Percentiles rank a stretch among this genome's conserved stretches.
These are phyloP conservation scores for Dryobates pubescens DNA, from an alignment of 2,797 vertebrate genomes.

Conservation along the genomic window DNA sequence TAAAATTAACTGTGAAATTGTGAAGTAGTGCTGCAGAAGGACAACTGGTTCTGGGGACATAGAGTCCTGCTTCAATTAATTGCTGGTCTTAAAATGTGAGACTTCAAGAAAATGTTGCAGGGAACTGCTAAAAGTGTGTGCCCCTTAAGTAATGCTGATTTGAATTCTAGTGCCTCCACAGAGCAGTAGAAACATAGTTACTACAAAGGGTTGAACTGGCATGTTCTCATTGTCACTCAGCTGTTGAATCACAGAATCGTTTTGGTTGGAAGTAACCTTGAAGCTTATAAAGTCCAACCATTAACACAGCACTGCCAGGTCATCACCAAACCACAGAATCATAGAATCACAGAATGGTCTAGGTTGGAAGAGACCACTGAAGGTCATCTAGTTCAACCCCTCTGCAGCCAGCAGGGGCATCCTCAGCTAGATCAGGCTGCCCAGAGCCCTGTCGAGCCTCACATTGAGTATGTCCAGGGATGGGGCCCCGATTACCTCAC, in stretches of 20 bases:
- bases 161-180: background rate
- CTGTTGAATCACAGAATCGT: background rate
- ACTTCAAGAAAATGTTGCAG: background rate
- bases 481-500: too few relatives aligned
- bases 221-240: too few relatives aligned
- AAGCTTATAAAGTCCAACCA: background rate
- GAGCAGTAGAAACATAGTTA: background rate
- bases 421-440: too few relatives aligned
- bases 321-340: background rate
- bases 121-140: rapidly evolving
- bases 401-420: too few relatives aligned
- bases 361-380: too few relatives aligned
- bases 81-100: background rate
- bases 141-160: background rate
- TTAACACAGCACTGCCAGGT: background rate
- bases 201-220: background rate
- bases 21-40: background rate
- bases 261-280: background rate
- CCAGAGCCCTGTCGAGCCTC: too few relatives aligned
- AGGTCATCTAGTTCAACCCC: too few relatives aligned
- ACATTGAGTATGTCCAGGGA: too few relatives aligned
- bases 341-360: too few relatives aligned
- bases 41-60: background rate
- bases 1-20: background rate
- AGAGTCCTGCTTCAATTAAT: background rate